Evolutionary conservation across 2,113 vertebrate species (phyloP).

Genomic region (Ceratotherium simum): DNA sequence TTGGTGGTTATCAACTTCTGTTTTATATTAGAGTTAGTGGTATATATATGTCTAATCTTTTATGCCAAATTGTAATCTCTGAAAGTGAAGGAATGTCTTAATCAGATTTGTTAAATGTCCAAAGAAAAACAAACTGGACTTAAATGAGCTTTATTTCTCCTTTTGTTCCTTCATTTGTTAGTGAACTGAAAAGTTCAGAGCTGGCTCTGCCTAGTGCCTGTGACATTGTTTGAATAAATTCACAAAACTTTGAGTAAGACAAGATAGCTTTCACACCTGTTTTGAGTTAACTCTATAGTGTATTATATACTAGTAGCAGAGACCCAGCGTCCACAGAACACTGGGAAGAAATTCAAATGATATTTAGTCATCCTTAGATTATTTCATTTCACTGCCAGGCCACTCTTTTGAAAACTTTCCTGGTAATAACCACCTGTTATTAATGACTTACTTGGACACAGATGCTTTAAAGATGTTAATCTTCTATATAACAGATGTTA

Average conservation of each 20-base stretch:
- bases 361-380: not conserved
- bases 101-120: not conserved
- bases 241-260: not conserved
- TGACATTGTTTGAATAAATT: slow-evolving; percentile 34
- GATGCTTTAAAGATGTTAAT: slow-evolving; percentile 21
- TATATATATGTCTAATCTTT: not conserved
- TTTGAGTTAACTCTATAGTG: not conserved
- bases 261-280: not conserved
- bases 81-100: slow-evolving; percentile 31
- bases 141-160: not conserved
- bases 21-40: not conserved
- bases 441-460: not conserved
- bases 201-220: not conserved
- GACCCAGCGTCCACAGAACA: not conserved
- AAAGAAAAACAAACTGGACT: not conserved
- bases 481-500: not conserved
- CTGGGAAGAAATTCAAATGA: not conserved
- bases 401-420: not conserved
- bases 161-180: not conserved
- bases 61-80: not conserved
- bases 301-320: not conserved
- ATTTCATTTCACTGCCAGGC: not conserved
- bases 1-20: not conserved
- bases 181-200: not conserved
- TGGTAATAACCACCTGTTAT: not conserved